Conservation (phyloP, 2,888 invertebrate species). For the Axea sp. region DNA sequence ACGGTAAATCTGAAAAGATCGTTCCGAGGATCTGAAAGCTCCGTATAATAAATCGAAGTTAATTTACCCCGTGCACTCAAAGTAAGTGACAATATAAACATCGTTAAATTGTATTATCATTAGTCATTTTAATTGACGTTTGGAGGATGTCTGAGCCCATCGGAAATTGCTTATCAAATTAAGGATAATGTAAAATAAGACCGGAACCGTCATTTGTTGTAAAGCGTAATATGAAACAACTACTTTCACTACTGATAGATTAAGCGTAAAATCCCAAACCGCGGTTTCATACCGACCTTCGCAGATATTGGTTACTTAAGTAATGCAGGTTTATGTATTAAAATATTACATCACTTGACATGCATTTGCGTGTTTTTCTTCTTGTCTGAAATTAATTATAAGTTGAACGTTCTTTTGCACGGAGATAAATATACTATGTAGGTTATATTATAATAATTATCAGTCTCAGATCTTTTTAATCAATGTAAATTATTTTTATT, state of each 20-base stretch:
- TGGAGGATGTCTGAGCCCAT: no score
- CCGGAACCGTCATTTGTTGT: conserved; percentile 3
- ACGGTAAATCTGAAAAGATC: conserved; percentile 13
- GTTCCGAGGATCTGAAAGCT: conserved; percentile 4
- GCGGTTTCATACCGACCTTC: conserved; percentile 31
- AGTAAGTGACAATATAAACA: conserved; percentile 8
- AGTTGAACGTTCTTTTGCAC: not conserved
- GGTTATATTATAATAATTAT: conserved; percentile 26
- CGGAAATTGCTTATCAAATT: no score
- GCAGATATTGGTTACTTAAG: conserved; percentile 41
- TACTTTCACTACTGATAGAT: conserved; percentile 24
- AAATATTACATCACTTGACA: conserved; percentile 25
- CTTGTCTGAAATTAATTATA: conserved; percentile 19
- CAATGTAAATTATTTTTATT: conserved; percentile 26
- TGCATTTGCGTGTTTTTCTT: conserved; percentile 27
- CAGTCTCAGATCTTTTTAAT: conserved; percentile 17
- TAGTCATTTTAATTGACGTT: no score
- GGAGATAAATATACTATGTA: conserved; percentile 15
- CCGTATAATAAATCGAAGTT: not conserved
- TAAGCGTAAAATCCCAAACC: conserved; percentile 4
- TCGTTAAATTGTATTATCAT: no score
- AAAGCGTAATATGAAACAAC: not conserved
- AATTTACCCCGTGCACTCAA: not conserved
- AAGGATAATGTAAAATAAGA: no score
- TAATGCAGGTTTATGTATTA: conserved; percentile 37